Evolutionary conservation across 1,140 invertebrate genomes (phyloP), one percentile per base, ranked within the genome.

Genomic region (Drosophila tani): DNA sequence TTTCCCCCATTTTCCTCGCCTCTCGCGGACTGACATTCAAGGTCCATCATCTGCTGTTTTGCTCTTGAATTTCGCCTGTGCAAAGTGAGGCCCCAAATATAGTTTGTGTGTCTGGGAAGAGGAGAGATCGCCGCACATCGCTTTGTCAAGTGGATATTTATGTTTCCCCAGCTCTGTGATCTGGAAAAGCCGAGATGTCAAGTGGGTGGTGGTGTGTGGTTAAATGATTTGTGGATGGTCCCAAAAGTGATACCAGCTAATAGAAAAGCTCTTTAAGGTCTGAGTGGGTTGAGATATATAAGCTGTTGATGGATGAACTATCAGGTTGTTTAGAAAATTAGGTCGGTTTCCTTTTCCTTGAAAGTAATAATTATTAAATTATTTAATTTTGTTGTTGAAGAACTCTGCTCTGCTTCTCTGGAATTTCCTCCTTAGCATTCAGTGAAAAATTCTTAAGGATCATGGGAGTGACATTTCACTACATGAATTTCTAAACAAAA

Each of bases 141-240:
- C 45, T 78, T 68, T 79, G 66, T 79, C 76, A 79, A 79, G 75
- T 87, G 83, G 77, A 63, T 65, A 82, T 82, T 87, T 79, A 70
- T 79, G 66, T 62, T 70, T 38, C 29, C 29, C 41, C 3, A 55
- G 32, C 32, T 27, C 43, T 78, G 69, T 58, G 63, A 60, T 77
- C 56, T 68, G 19, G n/a, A 76, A 53, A 76, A 53, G 38, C 70
- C n/a, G 53, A 43, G 53, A 76, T 66, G 74, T 76, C 74, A 76
- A 76, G 73, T 76, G 73, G 71, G 69, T 73, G 69, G 69, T 24
- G 21, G 27, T 29, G 27, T 59, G 65, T 11, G 67, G 38, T 17
- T 29, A 50, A 50, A 59, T 73, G 69, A 73, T 71, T 24, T 60
- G 49, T 60, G 45, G 66, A 59, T 35, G 45, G 66, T 45, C 51